Base-by-base conservation (phyloP, 2,113 vertebrate species). In the Pangasianodon gigas region DNA sequence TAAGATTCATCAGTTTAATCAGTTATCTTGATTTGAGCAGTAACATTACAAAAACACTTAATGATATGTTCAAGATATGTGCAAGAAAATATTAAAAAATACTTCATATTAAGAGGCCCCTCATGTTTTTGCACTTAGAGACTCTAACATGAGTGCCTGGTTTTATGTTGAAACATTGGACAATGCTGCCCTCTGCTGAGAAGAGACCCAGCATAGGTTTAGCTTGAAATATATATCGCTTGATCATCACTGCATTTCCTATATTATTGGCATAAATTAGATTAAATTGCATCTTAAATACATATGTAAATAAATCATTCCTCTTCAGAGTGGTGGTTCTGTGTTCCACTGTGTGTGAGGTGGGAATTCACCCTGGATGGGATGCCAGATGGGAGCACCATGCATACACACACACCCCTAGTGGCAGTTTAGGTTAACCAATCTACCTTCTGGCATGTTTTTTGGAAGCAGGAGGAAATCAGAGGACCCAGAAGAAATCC, bases 151-250 rank as follows among this genome's bases (percentile, higher is more conserved):
- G 3, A 80, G 10, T 58, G 81, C 19, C 19, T 84, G 32, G 82
- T 62, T 44, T 62, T 16, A 29, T 86, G 7, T 29, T 65, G 4
- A 79, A 85, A 62, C 2, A 46, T 82, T 69, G 87, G 44, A 13
- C 56, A 51, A 86, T 88, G 41, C 89, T 90, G 91, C 89, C 89
- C 87, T 90, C 91, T 89, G 60, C 62, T 77, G 91, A 88, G 54
- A 19, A 60, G 11, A 46, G 16, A 77, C 26, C 48, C n/a, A 80
- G 9, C 13, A 62, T n/a, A 84, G 56, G 37, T 29, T 84, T 9
- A 44, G 11, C 56, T 6, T 14, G 9, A 58, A 58, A 83, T 58
- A 46, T 65, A 52, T 69, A 69, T 41, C 6, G 16, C 69, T 18
- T 41, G 19, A 10, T 77, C 41, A 44, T 46, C 48, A 26, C 41